phyloP scores from a whole-genome alignment of 2,888 invertebrate species.

The Volucella inanis region DNA sequence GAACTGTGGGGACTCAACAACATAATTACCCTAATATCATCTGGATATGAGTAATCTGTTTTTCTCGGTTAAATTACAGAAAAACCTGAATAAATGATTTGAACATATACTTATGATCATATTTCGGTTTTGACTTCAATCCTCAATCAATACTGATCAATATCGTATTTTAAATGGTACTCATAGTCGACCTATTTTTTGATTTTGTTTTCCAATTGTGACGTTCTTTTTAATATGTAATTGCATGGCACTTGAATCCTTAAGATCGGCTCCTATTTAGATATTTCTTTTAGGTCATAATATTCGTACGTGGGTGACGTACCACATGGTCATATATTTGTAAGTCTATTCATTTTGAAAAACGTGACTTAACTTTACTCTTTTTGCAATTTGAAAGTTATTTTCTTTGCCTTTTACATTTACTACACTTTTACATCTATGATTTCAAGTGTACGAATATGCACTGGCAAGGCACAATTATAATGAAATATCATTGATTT shows the following conservation, averaged over 20 bases:
- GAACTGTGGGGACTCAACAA: too few species aligned
- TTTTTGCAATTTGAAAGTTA: conserved; percentile 20
- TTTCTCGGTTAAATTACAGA: not conserved
- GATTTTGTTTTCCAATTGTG: not conserved
- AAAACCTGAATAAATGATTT: not conserved
- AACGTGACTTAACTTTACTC: not conserved
- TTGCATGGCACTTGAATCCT: conserved; percentile 32
- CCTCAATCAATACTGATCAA: conserved; percentile 5
- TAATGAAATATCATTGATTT: conserved; percentile 34
- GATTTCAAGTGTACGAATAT: conserved; percentile 13
- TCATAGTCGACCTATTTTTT: conserved; percentile 41
- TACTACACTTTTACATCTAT: not conserved
- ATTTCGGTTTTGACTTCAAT: conserved; percentile 1
- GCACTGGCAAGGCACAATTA: conserved; percentile 23
- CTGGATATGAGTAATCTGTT: conserved; percentile 6
- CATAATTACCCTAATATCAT: not conserved
- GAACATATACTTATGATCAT: not conserved
- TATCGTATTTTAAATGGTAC: conserved; percentile 8
- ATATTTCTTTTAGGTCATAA: not conserved
- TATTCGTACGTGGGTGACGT: not conserved
- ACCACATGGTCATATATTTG: not conserved
- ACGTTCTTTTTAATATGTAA: conserved; percentile 2
- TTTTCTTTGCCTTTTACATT: conserved; percentile 7
- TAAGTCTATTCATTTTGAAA: too few species aligned
- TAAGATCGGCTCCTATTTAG: not conserved